Evolutionary conservation across 2,113 vertebrate species (phyloP).

Genomic region (Octodon degus): DNA sequence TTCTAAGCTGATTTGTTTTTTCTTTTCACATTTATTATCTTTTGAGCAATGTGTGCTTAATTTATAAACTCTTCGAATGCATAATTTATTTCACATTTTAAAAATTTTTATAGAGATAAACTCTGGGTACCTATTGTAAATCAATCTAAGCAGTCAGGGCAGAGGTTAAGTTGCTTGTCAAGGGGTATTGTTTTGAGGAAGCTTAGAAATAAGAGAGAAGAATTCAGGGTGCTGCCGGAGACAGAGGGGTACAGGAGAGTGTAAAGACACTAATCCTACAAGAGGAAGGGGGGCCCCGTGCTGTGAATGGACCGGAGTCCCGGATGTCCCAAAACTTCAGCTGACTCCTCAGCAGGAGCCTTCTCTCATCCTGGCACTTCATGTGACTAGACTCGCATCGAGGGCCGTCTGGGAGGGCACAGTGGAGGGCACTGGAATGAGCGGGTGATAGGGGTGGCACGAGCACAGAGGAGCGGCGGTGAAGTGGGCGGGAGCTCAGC

Average conservation of each 20-base stretch:
- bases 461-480: not conserved
- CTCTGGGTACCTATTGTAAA: not conserved
- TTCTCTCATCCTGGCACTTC: not conserved
- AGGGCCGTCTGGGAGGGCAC: not conserved
- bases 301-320: not conserved
- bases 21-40: not conserved
- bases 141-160: not conserved
- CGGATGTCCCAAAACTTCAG: not conserved
- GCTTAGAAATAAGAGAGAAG: not conserved
- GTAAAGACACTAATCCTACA: not conserved
- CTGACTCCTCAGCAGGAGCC: not conserved
- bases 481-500: not conserved
- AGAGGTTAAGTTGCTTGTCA: not conserved
- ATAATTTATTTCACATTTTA: not conserved
- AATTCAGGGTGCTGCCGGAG: not conserved
- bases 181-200: not conserved
- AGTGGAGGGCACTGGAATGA: not conserved
- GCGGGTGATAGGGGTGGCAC: not conserved
- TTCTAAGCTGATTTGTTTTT: not conserved
- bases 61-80: not conserved
- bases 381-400: too few relatives aligned
- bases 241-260: not conserved
- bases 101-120: constrained; percentile 1
- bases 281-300: not conserved
- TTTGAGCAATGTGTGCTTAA: not conserved